Conservation (phyloP, 1,140 invertebrate species). For the Myzus persicae region DNA sequence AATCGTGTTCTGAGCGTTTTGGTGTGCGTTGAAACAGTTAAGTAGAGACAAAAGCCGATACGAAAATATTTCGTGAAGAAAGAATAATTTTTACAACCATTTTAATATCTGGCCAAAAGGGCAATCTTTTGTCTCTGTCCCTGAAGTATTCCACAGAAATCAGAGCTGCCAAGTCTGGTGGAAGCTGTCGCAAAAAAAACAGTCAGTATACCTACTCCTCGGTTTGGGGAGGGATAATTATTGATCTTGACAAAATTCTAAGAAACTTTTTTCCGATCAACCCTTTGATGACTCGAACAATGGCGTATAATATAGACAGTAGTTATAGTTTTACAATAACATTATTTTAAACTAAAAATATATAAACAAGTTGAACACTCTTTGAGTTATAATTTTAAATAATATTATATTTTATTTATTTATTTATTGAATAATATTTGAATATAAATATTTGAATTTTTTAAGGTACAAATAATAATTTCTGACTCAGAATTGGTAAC, state of each 20-base stretch:
- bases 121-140: not conserved
- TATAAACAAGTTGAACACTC: not conserved
- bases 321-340: not conserved
- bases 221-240: too few species aligned
- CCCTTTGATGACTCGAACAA: not conserved
- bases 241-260: not conserved
- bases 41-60: too few species aligned
- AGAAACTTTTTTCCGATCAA: not conserved
- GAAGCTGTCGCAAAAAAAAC: not conserved
- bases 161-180: not conserved
- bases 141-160: not conserved
- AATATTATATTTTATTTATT: not conserved
- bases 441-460: not conserved
- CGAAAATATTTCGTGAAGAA: not conserved
- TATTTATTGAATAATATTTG: not conserved
- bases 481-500: too few species aligned
- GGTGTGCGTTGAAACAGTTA: not conserved
- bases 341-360: not conserved
- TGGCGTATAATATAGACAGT: not conserved
- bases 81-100: not conserved
- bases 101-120: not conserved
- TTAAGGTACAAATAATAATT: too few species aligned
- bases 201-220: too few species aligned
- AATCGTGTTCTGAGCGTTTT: not conserved
- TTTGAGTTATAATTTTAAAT: not conserved